Base-by-base conservation (phyloP, 2,888 invertebrate genomes). In the Drosophila yooni region DNA sequence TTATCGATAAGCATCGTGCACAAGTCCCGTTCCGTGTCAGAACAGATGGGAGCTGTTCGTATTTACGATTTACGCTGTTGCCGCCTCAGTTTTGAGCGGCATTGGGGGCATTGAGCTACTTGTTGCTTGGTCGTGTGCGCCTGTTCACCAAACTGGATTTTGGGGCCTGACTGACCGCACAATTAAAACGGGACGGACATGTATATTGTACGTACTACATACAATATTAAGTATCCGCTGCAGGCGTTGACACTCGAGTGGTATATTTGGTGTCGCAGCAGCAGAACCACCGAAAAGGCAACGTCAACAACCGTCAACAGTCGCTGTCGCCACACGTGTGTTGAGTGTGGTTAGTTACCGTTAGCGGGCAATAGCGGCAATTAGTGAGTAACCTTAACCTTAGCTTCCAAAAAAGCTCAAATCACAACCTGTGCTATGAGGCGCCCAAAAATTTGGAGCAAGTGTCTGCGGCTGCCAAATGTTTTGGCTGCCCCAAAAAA, bases 161-260 rank as follows among this genome's bases (percentile, higher is more conserved):
- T 92, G 92, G 92, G 92, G 92, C 91, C 92, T 90, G 92, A 92
- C 92, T 92, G 92, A 92, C 92, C 92, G 91, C 91, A 89, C 85
- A 86, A 81, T 74, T 77, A 71, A 75, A 74, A 82, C 87, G 83
- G 89, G 89, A 87, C 86, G 84, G 89, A 85, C 85, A 85, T 71
- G 81, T 64, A 76, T 40, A 53, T 60, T 56, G 31, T 54, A 40
- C 13, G 7, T 5, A 33, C 31, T 33, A 40, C 21, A 7, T 5
- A 38, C 18, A 27, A 13, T 48, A 57, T 40, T 57, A 18, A 40
- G 29, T 40, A 57, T 29, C 29, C 25, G 56, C 56, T 25, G 46
- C 61, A 52, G 56, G 48, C 79, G 66, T 66, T 62, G 63, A 66
- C 76, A 71, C 60, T 57, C 46, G 50, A 46, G 65, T 62, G 52